These are phyloP conservation scores for Allygus modestus DNA, from an alignment of 2,888 invertebrate genomes.

Conservation along the genomic window DNA sequence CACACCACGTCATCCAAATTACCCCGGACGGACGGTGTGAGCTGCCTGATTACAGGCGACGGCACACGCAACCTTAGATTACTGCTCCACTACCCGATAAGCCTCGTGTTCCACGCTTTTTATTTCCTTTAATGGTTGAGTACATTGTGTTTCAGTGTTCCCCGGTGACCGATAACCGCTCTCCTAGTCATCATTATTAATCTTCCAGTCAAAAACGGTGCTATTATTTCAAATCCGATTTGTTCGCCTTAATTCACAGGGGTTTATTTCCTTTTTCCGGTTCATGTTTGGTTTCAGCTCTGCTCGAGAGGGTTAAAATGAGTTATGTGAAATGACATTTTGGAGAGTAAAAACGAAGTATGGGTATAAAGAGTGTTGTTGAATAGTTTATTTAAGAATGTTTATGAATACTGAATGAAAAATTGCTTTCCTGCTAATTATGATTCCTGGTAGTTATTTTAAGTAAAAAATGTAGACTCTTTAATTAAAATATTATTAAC, in stretches of 20 bases:
- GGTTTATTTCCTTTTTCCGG: constrained; percentile 18
- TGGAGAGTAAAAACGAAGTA: no score
- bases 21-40: constrained; percentile 45
- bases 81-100: constrained; percentile 50
- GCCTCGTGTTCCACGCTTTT: constrained; percentile 53
- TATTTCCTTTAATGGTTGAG: constrained; percentile 57
- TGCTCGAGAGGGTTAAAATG: neutral
- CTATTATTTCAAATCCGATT: constrained; percentile 51
- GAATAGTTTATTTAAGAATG: no score
- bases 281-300: neutral
- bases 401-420: no score
- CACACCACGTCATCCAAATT: constrained; percentile 46
- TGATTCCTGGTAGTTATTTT: no score
- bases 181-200: constrained; percentile 44
- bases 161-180: constrained; percentile 40
- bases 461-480: no score
- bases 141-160: constrained; percentile 54
- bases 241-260: constrained; percentile 38
- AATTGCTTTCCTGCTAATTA: no score
- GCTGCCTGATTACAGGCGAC: constrained; percentile 28
- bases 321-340: no score
- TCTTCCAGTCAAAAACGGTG: constrained; percentile 25
- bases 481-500: no score
- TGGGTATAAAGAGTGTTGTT: no score
- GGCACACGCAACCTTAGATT: constrained; percentile 50